Percentiles rank a stretch among this genome's conserved stretches.
phyloP scores from a whole-genome alignment of 2,113 vertebrate species.

The Todiramphus saurophagus region DNA sequence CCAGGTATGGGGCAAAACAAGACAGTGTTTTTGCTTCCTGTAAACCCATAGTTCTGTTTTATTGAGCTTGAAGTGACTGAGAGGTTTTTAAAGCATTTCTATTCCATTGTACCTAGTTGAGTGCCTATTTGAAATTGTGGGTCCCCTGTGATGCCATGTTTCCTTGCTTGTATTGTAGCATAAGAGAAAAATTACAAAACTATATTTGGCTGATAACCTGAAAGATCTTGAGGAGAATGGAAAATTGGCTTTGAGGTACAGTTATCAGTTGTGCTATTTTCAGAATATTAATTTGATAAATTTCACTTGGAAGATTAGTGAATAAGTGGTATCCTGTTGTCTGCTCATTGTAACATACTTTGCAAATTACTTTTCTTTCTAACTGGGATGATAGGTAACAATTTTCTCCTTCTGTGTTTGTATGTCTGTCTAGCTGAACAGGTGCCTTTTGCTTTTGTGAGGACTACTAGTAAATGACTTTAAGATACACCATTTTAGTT shows the following conservation, averaged over 20 bases:
- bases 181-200: neutral
- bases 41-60: neutral
- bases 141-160: neutral
- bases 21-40: neutral
- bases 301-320: neutral
- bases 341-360: neutral
- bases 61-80: neutral
- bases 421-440: neutral
- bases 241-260: neutral
- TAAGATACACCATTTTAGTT: neutral
- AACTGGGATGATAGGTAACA: neutral
- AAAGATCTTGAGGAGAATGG: neutral
- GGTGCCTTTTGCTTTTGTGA: neutral
- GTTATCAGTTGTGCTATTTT: neutral
- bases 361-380: neutral
- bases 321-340: neutral
- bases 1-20: fast-evolving
- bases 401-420: neutral
- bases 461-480: neutral
- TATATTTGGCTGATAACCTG: neutral
- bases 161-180: neutral
- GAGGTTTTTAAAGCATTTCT: neutral
- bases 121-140: fast-evolving
- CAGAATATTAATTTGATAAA: neutral
- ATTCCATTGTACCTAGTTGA: neutral